Evolutionary conservation across 1,140 invertebrate genomes (phyloP).

Genomic region (Araneus ventricosus): DNA sequence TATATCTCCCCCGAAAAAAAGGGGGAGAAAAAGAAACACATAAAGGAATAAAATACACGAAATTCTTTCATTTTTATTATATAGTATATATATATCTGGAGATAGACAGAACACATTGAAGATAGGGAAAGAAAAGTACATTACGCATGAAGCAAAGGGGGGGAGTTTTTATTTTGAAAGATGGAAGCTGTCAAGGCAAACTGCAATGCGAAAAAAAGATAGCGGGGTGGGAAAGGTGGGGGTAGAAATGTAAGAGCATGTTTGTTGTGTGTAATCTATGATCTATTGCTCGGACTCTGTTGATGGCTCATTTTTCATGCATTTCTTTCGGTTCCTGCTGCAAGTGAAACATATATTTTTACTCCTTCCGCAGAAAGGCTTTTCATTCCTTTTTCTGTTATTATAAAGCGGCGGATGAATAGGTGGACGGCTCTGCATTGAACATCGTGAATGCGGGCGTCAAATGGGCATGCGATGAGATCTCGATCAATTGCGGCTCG

Average conservation of each 20-base stretch:
- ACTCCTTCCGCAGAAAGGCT: constrained; percentile 21
- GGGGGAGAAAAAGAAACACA: constrained; percentile 11
- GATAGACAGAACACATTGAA: constrained; percentile 32
- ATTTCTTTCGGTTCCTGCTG: background rate
- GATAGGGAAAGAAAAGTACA: constrained; percentile 39
- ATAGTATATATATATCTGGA: constrained; percentile 55
- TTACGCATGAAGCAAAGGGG: constrained; percentile 45
- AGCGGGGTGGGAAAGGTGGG: background rate
- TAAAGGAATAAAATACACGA: constrained; percentile 47
- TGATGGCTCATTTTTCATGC: constrained; percentile 67
- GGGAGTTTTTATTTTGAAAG: constrained; percentile 67
- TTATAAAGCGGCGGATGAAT: constrained; percentile 16
- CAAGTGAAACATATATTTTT: constrained; percentile 33
- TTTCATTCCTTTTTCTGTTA: background rate
- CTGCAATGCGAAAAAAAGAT: constrained; percentile 48
- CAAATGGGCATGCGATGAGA: background rate
- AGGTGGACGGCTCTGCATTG: background rate
- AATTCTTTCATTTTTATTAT: constrained; percentile 9
- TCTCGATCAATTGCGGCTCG: background rate
- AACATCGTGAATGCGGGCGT: background rate
- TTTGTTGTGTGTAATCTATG: constrained; percentile 71
- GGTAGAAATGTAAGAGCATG: constrained; percentile 43
- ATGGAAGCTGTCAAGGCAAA: constrained; percentile 68
- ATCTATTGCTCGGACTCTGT: constrained; percentile 66
- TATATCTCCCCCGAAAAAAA: constrained; percentile 24